These are phyloP conservation scores for Bovichtus diacanthus DNA, from an alignment of 2,797 vertebrate genomes.

Conservation along the genomic window DNA sequence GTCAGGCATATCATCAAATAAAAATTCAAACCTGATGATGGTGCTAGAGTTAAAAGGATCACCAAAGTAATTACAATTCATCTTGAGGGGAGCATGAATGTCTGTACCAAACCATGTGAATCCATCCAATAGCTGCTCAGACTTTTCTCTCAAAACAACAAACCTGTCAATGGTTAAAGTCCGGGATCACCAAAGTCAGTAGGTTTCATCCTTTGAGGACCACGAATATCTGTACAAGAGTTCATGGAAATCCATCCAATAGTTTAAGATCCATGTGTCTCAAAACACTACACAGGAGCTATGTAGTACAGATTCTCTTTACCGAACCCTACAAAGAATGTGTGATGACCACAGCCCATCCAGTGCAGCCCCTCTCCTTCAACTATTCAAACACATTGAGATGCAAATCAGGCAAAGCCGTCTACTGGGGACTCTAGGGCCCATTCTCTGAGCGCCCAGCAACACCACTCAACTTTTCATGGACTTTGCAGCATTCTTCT, in stretches of 20 bases:
- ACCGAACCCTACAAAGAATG: neutral
- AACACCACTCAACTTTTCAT: constrained; percentile 38
- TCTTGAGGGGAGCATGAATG: no score
- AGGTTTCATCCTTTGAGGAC: neutral
- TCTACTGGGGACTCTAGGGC: constrained; percentile 34
- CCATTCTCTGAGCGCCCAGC: constrained; percentile 26
- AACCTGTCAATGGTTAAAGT: neutral
- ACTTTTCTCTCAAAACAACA: neutral
- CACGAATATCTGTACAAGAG: neutral
- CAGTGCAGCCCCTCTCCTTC: neutral
- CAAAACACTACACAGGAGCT: neutral
- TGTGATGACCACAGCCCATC: neutral
- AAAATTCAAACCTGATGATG: no score
- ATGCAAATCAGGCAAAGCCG: constrained; percentile 54
- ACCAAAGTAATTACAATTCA: no score
- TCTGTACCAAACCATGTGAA: neutral
- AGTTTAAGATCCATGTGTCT: neutral
- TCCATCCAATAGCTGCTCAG: no score
- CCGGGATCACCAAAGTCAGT: neutral
- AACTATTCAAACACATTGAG: constrained; percentile 56
- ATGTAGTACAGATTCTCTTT: neutral
- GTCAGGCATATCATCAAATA: no score
- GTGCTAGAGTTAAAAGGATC: no score
- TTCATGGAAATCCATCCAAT: neutral
- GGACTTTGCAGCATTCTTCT: neutral